Percentiles rank a stretch among this genome's conserved stretches.
phyloP scores from a whole-genome alignment of 2,888 invertebrate genomes.

The Spodoptera picta region DNA sequence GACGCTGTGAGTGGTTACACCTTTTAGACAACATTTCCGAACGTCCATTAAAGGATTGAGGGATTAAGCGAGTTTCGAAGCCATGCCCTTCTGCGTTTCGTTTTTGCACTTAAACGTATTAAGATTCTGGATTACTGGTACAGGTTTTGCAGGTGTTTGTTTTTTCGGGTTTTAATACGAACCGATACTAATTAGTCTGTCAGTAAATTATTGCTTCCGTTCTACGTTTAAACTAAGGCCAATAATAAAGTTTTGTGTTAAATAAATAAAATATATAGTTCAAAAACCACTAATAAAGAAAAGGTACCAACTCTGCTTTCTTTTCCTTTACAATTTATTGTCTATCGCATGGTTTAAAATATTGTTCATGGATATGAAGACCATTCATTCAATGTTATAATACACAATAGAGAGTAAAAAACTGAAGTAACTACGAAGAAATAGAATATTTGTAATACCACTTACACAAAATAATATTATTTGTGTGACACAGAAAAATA shows the following conservation, averaged over 20 bases:
- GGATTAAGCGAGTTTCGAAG: constrained; percentile 73
- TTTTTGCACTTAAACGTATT: constrained; percentile 67
- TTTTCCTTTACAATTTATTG: neutral
- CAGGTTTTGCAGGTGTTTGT: constrained; percentile 45
- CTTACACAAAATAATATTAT: too few relatives aligned
- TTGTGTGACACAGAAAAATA: neutral
- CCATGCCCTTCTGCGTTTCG: constrained; percentile 61
- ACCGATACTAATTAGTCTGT: constrained; percentile 1
- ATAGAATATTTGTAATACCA: too few relatives aligned
- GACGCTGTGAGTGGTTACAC: constrained; percentile 65
- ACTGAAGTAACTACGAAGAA: neutral
- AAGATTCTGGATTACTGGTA: constrained; percentile 52
- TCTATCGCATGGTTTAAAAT: too few relatives aligned
- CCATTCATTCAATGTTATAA: too few relatives aligned
- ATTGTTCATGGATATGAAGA: too few relatives aligned
- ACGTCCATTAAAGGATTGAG: constrained; percentile 82
- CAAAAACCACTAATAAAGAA: too few relatives aligned
- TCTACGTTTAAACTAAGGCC: too few relatives aligned
- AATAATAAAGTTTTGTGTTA: too few relatives aligned
- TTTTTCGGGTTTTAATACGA: neutral
- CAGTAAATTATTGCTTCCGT: neutral
- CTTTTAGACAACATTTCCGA: constrained; percentile 74
- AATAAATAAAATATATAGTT: too few relatives aligned
- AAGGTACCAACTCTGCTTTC: too few relatives aligned
- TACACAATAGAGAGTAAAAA: too few relatives aligned